Percentiles rank a stretch among this genome's conserved stretches.
phyloP scores from a whole-genome alignment of 2,888 invertebrate species.

The Carabus problematicus region DNA sequence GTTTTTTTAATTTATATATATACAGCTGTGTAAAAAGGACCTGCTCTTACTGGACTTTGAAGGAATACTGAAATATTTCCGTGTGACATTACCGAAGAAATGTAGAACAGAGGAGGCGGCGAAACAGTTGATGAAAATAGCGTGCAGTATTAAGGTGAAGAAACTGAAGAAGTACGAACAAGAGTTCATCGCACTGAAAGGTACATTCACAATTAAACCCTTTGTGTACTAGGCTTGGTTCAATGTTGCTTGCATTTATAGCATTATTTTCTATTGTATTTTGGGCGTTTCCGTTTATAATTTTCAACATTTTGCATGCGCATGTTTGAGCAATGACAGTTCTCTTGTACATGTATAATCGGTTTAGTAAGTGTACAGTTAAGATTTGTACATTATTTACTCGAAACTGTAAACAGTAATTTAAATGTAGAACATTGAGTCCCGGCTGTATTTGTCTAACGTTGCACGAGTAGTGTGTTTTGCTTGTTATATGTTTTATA shows the following conservation, averaged over 20 bases:
- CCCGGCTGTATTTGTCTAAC: conserved; percentile 17
- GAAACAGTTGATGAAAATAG: conserved; percentile 85
- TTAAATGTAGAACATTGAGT: not conserved
- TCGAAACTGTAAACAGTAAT: not conserved
- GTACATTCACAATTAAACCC: conserved; percentile 55
- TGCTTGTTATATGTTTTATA: conserved; percentile 46
- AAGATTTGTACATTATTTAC: not conserved
- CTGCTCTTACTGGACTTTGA: conserved; percentile 94
- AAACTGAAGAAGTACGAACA: conserved; percentile 94
- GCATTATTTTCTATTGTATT: no score
- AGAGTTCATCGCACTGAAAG: conserved; percentile 82
- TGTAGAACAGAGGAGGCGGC: conserved; percentile 92
- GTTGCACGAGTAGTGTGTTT: conserved; percentile 36
- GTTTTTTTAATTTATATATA: conserved; percentile 47
- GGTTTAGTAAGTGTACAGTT: not conserved
- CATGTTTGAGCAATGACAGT: not conserved
- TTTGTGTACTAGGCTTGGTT: conserved; percentile 42
- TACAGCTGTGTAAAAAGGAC: conserved; percentile 83
- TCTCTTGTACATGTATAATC: not conserved
- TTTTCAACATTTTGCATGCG: not conserved
- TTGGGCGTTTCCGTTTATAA: not conserved
- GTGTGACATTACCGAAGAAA: conserved; percentile 95
- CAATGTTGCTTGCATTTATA: no score
- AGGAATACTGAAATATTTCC: conserved; percentile 96
- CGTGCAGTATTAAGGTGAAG: conserved; percentile 91